Evolutionary conservation across 2,113 vertebrate genomes (phyloP).

Genomic region (human (Homo sapiens)): GRCh38 chr11:69208001-69208500

Average conservation of each 20-base stretch:
- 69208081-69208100: no score
- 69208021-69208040: no score
- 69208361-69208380: accelerated
- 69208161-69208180: background rate
- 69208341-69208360: accelerated
- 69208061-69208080: no score
- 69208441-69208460: accelerated
- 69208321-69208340: accelerated
- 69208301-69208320: accelerated
- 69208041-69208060: no score
- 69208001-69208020: no score
- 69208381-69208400: accelerated
- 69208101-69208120: no score
- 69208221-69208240: accelerated
- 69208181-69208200: background rate
- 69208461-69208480: accelerated
- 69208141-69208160: background rate
- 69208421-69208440: accelerated
- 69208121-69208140: background rate
- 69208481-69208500: accelerated
- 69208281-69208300: background rate
- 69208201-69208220: accelerated
- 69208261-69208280: background rate
- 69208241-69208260: accelerated
- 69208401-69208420: accelerated